These are phyloP conservation scores for Limanda limanda DNA, from an alignment of 2,113 vertebrate species.

Conservation along the genomic window DNA sequence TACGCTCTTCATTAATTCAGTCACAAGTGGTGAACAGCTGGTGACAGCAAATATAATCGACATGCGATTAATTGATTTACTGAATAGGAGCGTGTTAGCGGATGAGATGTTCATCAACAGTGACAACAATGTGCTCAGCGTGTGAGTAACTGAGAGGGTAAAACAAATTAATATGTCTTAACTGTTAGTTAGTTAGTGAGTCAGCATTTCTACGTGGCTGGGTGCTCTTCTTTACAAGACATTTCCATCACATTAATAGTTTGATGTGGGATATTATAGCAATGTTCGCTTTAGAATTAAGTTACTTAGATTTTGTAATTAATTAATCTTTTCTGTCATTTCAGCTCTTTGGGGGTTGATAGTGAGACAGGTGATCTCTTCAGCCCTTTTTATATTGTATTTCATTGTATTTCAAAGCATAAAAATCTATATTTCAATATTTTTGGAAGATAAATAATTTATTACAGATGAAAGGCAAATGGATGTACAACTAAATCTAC, in stretches of 20 bases:
- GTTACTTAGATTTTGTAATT: neutral
- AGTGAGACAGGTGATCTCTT: neutral
- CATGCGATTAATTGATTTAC: conserved; percentile 58
- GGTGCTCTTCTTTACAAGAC: neutral
- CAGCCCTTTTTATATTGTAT: neutral
- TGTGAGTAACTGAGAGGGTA: conserved; percentile 55
- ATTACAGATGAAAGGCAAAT: neutral
- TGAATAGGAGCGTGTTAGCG: conserved; percentile 22
- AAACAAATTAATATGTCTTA: conserved; percentile 33
- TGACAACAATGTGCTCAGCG: conserved; percentile 62
- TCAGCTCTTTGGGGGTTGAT: neutral
- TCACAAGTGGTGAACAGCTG: conserved; percentile 62
- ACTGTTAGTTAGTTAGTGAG: conserved; percentile 34
- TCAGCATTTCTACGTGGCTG: neutral
- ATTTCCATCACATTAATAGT: neutral
- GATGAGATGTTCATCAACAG: conserved; percentile 54
- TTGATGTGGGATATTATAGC: too few species aligned
- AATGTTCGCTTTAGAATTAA: neutral
- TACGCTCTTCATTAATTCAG: conserved; percentile 68
- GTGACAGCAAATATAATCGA: conserved; percentile 51
- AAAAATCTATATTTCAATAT: neutral
- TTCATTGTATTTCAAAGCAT: neutral
- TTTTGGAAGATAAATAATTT: neutral
- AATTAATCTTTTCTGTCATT: neutral
- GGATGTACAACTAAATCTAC: neutral